These are phyloP conservation scores for Toxotes lorentzi DNA, from an alignment of 2,797 vertebrate species.

Conservation along the genomic window DNA sequence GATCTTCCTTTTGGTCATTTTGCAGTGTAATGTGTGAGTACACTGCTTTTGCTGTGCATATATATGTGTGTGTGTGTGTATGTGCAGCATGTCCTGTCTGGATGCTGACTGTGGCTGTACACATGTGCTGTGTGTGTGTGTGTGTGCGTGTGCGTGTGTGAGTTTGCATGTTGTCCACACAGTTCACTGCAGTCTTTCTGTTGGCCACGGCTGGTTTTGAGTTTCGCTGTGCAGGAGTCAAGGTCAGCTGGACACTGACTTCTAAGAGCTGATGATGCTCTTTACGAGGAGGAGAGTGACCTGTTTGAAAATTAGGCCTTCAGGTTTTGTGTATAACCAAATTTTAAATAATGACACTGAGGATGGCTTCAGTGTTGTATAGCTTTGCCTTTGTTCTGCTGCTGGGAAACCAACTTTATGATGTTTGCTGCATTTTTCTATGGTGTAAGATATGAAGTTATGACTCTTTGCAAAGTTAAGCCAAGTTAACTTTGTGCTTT, in stretches of 20 bases:
- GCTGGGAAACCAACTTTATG: neutral
- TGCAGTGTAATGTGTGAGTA: neutral
- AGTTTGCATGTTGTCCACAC: neutral
- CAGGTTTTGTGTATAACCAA: neutral
- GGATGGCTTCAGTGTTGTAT: neutral
- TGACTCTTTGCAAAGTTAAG: neutral
- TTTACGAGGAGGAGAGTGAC: neutral
- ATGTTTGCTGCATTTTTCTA: neutral
- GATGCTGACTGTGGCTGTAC: conserved; percentile 20
- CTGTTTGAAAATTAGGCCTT: conserved; percentile 8
- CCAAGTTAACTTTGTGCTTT: neutral
- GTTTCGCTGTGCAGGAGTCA: conserved; percentile 57
- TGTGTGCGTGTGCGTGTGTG: conserved; percentile 7
- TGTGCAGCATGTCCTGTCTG: neutral
- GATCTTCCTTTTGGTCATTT: neutral
- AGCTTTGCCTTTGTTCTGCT: neutral
- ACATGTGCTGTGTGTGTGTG: conserved; percentile 22
- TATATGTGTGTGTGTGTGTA: neutral
- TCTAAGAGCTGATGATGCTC: conserved; percentile 47
- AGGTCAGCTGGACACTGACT: conserved; percentile 60
- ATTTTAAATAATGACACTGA: neutral
- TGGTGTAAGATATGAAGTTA: neutral
- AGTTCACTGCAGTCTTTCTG: conserved; percentile 40
- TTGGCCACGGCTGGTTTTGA: conserved; percentile 25
- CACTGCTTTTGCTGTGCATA: neutral